phyloP scores from a whole-genome alignment of 2,113 vertebrate genomes.

The Oreochromis spilurus region DNA sequence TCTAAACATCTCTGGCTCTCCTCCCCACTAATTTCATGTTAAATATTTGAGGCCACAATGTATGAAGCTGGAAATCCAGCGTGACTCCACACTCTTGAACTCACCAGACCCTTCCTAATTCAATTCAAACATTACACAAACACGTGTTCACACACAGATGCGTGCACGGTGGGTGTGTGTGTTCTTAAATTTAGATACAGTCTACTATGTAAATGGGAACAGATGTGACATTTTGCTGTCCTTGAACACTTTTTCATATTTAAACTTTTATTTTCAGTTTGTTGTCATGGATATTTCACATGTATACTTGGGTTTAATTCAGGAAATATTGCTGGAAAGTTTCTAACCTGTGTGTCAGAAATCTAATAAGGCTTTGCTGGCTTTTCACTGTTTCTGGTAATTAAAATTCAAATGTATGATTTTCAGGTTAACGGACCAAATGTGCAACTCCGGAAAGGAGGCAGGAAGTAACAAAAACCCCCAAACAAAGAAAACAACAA shows the following conservation, averaged over 20 bases:
- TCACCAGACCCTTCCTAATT: not conserved
- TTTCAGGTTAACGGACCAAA: not conserved
- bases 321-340: not conserved
- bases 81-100: not conserved
- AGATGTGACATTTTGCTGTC: not conserved
- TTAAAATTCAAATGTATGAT: not conserved
- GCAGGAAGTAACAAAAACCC: not conserved
- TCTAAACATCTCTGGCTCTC: not conserved
- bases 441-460: not conserved
- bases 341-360: not conserved
- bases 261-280: not conserved
- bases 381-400: not conserved
- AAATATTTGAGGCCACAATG: not conserved
- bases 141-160: not conserved
- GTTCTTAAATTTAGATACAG: not conserved
- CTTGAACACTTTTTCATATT: not conserved
- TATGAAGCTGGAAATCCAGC: not conserved
- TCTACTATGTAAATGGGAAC: not conserved
- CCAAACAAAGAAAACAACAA: not conserved
- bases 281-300: not conserved
- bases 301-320: not conserved
- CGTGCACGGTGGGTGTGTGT: not conserved
- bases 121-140: not conserved
- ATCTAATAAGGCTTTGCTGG: not conserved
- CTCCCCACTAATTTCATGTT: not conserved